These are phyloP conservation scores for Numida meleagris DNA, from an alignment of 2,113 vertebrate species.

Conservation along the genomic window DNA sequence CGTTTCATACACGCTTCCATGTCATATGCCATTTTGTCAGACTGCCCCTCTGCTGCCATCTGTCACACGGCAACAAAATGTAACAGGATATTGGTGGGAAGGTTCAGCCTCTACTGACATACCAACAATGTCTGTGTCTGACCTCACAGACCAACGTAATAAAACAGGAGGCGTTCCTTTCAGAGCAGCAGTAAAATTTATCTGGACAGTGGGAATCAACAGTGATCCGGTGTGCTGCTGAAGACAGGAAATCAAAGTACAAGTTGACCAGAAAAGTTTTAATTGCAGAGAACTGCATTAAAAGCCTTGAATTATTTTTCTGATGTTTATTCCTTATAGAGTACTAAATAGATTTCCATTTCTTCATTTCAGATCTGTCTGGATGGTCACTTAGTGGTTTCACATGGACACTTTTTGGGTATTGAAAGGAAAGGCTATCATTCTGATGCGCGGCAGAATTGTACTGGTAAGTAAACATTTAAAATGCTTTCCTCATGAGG, in stretches of 20 bases:
- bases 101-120: no score
- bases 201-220: background rate
- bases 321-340: background rate
- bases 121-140: no score
- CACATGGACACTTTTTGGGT: background rate
- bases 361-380: background rate
- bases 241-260: background rate
- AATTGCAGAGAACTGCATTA: background rate
- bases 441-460: background rate
- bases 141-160: no score
- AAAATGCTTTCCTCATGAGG: background rate
- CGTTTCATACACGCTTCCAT: no score
- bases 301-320: background rate
- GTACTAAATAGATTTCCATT: background rate
- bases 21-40: no score
- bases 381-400: background rate
- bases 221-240: background rate
- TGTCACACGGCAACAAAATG: no score
- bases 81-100: no score
- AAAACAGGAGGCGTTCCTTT: no score
- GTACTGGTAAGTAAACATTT: background rate
- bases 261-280: background rate
- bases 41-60: no score
- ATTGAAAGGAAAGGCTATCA: background rate
- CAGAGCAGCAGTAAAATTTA: background rate